A percentile compares a stretch with the other conserved stretches of the same genome.
phyloP scores from a whole-genome alignment of 2,113 vertebrate genomes.

The Nematolebias whitei region DNA sequence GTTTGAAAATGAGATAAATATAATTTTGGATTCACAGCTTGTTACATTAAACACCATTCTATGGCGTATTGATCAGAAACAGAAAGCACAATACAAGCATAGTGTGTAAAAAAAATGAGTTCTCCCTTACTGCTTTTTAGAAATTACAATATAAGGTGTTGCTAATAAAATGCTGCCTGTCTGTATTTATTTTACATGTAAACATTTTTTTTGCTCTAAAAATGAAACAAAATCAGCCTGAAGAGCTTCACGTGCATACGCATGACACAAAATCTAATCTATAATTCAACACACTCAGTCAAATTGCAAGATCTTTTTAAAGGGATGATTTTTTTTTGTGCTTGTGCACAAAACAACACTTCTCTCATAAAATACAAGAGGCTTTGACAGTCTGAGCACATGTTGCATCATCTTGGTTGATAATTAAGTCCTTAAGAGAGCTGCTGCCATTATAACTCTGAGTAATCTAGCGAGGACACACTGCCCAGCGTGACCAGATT shows the following conservation, averaged over 20 bases:
- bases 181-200: not conserved
- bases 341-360: not conserved
- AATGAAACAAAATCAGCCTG: not conserved
- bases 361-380: constrained; percentile 59
- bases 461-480: constrained; percentile 50
- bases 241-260: not conserved
- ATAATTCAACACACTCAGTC: not conserved
- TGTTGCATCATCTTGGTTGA: constrained; percentile 41
- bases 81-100: no score
- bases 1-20: no score
- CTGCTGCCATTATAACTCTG: constrained; percentile 54
- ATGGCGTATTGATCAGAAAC: no score
- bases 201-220: not conserved
- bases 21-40: no score
- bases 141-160: no score
- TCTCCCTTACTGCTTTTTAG: no score
- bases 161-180: no score
- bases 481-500: constrained; percentile 62
- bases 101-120: no score
- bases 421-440: constrained; percentile 67
- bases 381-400: constrained; percentile 46
- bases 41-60: no score
- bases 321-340: no score
- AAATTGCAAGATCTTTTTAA: not conserved
- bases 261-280: not conserved